Conservation (phyloP, 2,797 vertebrate species). For the Hirundo rustica region DNA sequence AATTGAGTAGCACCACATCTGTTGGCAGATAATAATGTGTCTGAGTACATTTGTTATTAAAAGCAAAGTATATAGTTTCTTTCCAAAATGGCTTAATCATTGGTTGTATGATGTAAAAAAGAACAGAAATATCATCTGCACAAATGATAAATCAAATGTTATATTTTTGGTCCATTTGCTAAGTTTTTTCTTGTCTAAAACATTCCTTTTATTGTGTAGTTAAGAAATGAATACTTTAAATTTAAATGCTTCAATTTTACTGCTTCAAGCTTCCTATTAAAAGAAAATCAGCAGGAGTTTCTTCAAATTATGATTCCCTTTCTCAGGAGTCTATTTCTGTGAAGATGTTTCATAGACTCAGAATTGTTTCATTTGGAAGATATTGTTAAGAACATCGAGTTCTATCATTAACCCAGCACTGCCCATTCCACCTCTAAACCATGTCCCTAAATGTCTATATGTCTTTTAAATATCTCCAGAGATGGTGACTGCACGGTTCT, state of each 20-base stretch:
- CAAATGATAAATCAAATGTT: neutral
- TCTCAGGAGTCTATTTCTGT: neutral
- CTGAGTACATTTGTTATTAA: neutral
- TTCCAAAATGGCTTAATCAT: neutral
- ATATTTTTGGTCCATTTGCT: neutral
- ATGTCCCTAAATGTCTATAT: neutral
- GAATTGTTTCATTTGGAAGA: neutral
- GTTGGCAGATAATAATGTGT: neutral
- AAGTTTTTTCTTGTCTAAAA: neutral
- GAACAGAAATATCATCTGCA: neutral
- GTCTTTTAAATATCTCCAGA: neutral
- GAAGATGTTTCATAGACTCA: neutral
- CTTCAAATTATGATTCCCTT: neutral
- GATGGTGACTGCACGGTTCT: neutral
- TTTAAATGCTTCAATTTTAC: neutral
- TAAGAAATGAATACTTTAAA: neutral
- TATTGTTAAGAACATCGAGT: neutral
- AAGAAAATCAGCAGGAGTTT: neutral
- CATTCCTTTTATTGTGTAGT: neutral
- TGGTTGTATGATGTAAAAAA: neutral
- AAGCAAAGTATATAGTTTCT: neutral
- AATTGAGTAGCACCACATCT: neutral
- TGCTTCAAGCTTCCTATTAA: neutral
- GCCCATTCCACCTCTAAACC: neutral
- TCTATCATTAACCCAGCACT: neutral